Percentiles rank a stretch among this genome's conserved stretches.
These are phyloP conservation scores for Drepanosiphum platanoidis DNA, from an alignment of 2,888 invertebrate species.

Conservation along the genomic window DNA sequence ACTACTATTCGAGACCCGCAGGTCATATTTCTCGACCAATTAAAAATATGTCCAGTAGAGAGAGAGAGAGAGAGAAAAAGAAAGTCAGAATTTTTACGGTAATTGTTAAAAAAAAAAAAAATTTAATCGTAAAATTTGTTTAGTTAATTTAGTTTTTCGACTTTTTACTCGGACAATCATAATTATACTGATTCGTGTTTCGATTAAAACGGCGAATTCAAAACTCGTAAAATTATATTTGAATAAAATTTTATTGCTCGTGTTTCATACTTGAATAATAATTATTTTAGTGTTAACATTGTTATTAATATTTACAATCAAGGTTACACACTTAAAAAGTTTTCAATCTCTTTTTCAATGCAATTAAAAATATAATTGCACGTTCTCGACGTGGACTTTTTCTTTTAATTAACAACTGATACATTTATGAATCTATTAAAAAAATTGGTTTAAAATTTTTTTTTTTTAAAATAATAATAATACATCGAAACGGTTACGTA, in stretches of 20 bases:
- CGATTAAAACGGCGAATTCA: no score
- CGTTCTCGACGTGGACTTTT: not conserved
- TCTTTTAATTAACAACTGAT: not conserved
- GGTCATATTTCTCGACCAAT: constrained; percentile 45
- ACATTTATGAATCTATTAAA: not conserved
- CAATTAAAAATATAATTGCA: not conserved
- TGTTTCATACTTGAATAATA: no score
- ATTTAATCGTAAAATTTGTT: not conserved
- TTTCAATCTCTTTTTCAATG: not conserved
- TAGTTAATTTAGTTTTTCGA: constrained; percentile 2
- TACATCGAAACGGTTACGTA: not conserved
- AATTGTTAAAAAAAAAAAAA: constrained; percentile 39
- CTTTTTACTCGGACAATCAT: no score
- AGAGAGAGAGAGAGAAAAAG: constrained; percentile 32
- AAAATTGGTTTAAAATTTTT: not conserved
- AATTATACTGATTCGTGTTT: no score
- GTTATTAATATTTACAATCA: not conserved
- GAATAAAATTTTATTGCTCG: no score
- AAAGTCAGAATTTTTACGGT: constrained; percentile 12
- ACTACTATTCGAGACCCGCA: constrained; percentile 47
- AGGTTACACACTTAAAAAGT: not conserved
- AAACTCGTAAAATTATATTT: no score
- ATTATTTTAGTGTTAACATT: not conserved
- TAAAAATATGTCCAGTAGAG: constrained; percentile 36
- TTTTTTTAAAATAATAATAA: not conserved